These are phyloP conservation scores for Lutraria lutraria DNA, from an alignment of 2,888 invertebrate genomes.

Conservation along the genomic window DNA sequence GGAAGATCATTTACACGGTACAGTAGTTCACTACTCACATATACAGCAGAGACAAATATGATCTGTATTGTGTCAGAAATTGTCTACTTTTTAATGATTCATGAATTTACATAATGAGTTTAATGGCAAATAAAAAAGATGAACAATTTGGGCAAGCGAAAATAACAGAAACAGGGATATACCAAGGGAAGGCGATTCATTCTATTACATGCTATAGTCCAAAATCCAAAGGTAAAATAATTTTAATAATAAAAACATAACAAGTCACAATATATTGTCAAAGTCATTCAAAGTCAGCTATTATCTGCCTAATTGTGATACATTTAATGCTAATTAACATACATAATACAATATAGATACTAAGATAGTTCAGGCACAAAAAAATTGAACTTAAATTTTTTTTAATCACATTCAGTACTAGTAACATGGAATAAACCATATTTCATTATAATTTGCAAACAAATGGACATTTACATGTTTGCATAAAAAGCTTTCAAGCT, in stretches of 20 bases:
- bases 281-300: slow-evolving; percentile 1
- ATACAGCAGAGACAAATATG: neutral
- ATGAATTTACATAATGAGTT: slow-evolving; percentile 42
- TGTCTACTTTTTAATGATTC: neutral
- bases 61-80: slow-evolving; percentile 7
- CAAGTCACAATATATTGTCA: neutral
- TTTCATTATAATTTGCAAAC: slow-evolving; percentile 6
- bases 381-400: neutral
- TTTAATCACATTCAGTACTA: neutral
- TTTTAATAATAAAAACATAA: slow-evolving; percentile 24
- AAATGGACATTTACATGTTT: slow-evolving; percentile 10
- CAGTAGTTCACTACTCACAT: neutral
- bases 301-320: neutral
- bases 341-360: slow-evolving; percentile 1
- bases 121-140: slow-evolving; percentile 32
- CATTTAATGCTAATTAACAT: slow-evolving; percentile 8
- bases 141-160: slow-evolving; percentile 43
- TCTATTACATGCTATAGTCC: slow-evolving; percentile 53
- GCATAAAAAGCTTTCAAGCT: slow-evolving; percentile 8
- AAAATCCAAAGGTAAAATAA: slow-evolving; percentile 36
- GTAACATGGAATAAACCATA: neutral
- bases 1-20: slow-evolving; percentile 34
- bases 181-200: slow-evolving; percentile 16
- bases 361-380: slow-evolving; percentile 12
- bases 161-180: slow-evolving; percentile 32